Conservation (phyloP, 2,113 vertebrate species). For the Catagonus wagneri region DNA sequence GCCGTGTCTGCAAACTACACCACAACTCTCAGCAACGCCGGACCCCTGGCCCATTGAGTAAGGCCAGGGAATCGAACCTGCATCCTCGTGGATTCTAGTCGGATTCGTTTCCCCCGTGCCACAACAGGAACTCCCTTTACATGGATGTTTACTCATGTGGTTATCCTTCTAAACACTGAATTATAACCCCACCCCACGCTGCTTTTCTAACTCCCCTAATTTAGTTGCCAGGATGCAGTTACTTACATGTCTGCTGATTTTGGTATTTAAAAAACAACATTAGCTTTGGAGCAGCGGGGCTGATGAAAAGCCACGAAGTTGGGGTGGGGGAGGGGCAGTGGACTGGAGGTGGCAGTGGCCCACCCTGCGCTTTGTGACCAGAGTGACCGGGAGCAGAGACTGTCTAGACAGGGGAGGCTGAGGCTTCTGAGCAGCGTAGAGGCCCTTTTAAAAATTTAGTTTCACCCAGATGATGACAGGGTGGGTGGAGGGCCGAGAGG, state of each 20-base stretch:
- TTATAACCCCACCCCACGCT: neutral
- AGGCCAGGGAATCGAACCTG: too few species aligned
- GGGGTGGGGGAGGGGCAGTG: neutral
- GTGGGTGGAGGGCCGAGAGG: neutral
- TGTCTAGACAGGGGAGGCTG: neutral
- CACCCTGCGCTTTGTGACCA: neutral
- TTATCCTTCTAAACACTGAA: neutral
- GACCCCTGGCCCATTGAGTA: too few species aligned
- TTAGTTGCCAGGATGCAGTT: conserved; percentile 50
- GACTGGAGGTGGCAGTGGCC: neutral
- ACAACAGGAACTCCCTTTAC: too few species aligned
- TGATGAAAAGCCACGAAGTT: conserved; percentile 10
- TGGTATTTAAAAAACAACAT: neutral
- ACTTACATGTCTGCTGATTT: conserved; percentile 32
- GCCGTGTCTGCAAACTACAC: too few species aligned
- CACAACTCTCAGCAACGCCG: too few species aligned
- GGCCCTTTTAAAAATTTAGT: neutral
- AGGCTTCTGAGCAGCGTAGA: neutral
- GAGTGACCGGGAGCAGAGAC: neutral
- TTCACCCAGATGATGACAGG: neutral
- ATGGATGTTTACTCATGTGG: neutral
- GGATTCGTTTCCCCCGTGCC: too few species aligned
- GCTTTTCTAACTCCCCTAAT: conserved; percentile 48
- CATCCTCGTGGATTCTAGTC: too few species aligned
- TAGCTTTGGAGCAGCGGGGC: conserved; percentile 15